Percentiles rank a stretch among this genome's conserved stretches.
These are phyloP conservation scores for Caenorhabditis tropicalis DNA, from an alignment of 1,140 invertebrate genomes.

Conservation along the genomic window DNA sequence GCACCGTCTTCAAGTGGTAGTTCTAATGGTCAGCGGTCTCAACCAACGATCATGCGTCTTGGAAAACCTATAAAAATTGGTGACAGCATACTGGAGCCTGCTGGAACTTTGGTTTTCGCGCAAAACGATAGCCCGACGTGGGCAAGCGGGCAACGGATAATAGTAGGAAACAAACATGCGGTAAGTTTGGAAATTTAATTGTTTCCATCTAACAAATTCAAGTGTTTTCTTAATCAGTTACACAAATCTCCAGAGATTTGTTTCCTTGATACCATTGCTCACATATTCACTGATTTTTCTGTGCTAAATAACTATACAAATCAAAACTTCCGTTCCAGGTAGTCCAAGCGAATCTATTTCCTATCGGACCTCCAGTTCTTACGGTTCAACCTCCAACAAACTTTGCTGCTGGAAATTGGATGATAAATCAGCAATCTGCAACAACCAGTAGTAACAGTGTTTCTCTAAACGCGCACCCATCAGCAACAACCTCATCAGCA, in stretches of 20 bases:
- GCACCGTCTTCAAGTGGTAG: too few species aligned
- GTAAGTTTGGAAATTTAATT: background rate
- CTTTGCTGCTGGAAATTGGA: background rate
- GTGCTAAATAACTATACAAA: too few species aligned
- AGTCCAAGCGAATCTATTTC: background rate
- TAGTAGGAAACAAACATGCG: background rate
- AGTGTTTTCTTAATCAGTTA: background rate
- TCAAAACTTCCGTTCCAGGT: too few species aligned
- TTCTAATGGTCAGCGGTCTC: background rate
- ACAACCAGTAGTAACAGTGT: background rate
- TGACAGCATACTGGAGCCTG: background rate
- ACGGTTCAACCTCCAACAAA: background rate
- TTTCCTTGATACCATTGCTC: background rate
- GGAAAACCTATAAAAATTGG: background rate
- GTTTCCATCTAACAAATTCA: background rate
- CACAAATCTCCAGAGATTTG: background rate
- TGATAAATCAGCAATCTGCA: background rate
- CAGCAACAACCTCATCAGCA: slow-evolving; percentile 24
- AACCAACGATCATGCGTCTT: background rate
- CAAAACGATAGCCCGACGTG: background rate
- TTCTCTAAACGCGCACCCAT: background rate
- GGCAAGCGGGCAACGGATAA: background rate
- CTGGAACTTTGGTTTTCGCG: background rate
- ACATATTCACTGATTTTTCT: too few species aligned
- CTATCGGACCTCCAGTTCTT: background rate